phyloP scores from a whole-genome alignment of 2,113 vertebrate genomes.

The Columba livia region DNA sequence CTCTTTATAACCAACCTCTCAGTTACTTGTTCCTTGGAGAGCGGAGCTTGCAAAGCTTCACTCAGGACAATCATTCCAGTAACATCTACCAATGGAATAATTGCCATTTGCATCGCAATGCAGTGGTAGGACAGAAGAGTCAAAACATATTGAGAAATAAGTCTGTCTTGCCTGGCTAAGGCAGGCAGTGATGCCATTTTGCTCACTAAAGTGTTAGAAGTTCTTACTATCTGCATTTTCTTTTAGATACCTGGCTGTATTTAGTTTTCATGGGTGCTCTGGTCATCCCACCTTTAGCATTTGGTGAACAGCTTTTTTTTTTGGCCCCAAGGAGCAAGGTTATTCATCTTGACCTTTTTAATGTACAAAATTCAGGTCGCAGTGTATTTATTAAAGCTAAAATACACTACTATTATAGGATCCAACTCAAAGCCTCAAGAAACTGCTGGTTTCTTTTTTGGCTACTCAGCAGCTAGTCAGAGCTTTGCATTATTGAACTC shows the following conservation, averaged over 20 bases:
- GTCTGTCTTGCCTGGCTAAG: accelerated
- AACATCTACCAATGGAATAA: accelerated
- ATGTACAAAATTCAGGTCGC: background rate
- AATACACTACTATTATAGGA: background rate
- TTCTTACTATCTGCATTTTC: background rate
- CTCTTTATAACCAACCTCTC: background rate
- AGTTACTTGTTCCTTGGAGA: background rate
- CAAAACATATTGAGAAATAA: background rate
- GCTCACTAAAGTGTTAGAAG: background rate
- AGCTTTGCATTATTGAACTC: background rate
- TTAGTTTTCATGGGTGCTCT: background rate
- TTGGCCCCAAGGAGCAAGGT: background rate
- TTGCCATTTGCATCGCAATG: background rate
- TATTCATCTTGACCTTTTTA: background rate
- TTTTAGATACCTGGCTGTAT: background rate
- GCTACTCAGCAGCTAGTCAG: background rate
- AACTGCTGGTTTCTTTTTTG: background rate
- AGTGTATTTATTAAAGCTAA: background rate
- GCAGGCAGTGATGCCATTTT: background rate
- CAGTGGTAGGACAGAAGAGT: background rate
- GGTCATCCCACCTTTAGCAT: background rate
- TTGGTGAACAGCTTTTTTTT: background rate
- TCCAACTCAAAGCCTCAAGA: background rate
- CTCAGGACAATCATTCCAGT: background rate
- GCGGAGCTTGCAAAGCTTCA: background rate